Evolutionary conservation across 64 coral and sea anemone genomes (phyloP), one percentile per base, ranked within the genome.

Genomic region (Acropora tenuis): DNA sequence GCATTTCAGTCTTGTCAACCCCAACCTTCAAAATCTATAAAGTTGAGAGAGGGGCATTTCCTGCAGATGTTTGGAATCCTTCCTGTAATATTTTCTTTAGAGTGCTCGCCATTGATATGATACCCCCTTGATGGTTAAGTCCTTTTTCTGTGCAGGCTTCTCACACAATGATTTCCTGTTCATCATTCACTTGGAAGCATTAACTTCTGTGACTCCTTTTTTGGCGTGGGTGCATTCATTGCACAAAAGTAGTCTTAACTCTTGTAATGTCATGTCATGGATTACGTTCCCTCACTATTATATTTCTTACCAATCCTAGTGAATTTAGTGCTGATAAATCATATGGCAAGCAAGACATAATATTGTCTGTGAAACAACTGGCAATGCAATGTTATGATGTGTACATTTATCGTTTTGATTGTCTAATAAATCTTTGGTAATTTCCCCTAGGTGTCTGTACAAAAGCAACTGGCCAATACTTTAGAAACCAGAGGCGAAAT

Each of bases 381-480:
- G 15, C 2, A 9, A 55, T 55, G 52, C 52, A 55, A 55, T 19
- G 43, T 18, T 45, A 65, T 84, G 81, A 45, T 84, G 58, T 84
- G 81, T 63, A 43, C 50, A 84, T 84, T 84, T 63, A n/a, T 61
- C 45, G 46, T 48, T 69, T 73, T 48, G 5, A 9, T 55, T 55
- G 52, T 55, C 52, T 55, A 55, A 55, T 55, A 55, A 55, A 55
- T 55, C 52, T 40, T 74, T 20, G 67, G 16, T 90, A 41, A 50
- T 82, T 47, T 69, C 48, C 5, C 80, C 12, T 44, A 90, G 89
- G 89, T 82, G 16, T 82, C 78, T 5, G 11, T 83, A 5, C 89
- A 90, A 74, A 74, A 67, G 18, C 78, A 90, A 42, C 18, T 90
- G 73, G 78, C 40, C 78, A 90, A 41, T 90, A 78, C 52, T 84